Conservation (phyloP, 2,888 invertebrate genomes). For the Epinotia nisella region DNA sequence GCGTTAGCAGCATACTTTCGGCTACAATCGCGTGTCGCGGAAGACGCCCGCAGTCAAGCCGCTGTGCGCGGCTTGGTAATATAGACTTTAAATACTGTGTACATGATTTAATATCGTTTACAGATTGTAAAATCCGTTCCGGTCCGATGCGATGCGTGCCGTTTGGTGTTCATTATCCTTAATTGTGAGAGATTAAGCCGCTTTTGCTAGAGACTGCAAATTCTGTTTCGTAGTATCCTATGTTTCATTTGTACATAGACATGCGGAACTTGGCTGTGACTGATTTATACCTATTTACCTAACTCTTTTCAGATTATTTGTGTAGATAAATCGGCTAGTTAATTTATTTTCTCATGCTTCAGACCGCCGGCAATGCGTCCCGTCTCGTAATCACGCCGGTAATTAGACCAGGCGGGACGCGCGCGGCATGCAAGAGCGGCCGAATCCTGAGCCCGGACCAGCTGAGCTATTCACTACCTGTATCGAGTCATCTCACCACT, state of each 20-base stretch:
- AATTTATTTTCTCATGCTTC: background rate
- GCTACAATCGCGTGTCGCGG: too few species aligned
- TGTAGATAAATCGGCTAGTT: background rate
- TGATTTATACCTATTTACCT: background rate
- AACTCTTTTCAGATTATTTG: background rate
- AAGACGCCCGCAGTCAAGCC: too few species aligned
- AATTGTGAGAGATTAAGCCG: too few species aligned
- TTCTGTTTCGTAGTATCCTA: background rate
- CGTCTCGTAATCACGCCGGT: conserved; percentile 33
- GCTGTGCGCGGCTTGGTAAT: too few species aligned
- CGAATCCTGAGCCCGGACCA: background rate
- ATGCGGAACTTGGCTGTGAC: background rate
- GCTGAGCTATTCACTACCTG: background rate
- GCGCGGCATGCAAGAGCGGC: conserved; percentile 17
- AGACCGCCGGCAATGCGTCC: conserved; percentile 1
- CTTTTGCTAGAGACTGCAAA: too few species aligned
- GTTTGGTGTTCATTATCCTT: too few species aligned
- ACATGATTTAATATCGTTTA: too few species aligned
- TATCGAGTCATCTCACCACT: background rate
- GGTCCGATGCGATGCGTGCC: too few species aligned
- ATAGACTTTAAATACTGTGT: too few species aligned
- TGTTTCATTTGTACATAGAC: background rate
- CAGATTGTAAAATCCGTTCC: too few species aligned
- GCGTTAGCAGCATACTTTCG: too few species aligned
- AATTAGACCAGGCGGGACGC: conserved; percentile 36